phyloP scores from a whole-genome alignment of 2,113 vertebrate species.

The Calidris pygmaea region DNA sequence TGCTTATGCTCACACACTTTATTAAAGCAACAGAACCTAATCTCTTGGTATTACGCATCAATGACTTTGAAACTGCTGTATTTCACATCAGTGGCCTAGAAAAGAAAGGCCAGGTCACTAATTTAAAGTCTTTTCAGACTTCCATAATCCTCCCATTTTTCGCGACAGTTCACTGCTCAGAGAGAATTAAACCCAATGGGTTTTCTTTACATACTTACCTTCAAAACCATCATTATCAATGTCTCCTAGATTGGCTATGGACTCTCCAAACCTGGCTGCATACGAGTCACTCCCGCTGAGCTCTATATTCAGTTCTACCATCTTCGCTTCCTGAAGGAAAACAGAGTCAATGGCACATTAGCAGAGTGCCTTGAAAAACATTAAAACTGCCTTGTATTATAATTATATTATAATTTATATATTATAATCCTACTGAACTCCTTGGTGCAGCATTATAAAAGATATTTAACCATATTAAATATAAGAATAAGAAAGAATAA shows the following conservation, averaged over 20 bases:
- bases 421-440: neutral
- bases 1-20: neutral
- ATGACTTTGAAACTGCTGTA: neutral
- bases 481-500: neutral
- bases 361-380: neutral
- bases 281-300: constrained; percentile 85
- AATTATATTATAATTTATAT: no score
- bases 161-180: neutral
- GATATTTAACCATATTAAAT: neutral
- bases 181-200: neutral
- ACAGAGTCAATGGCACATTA: neutral
- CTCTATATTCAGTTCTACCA: constrained; percentile 81
- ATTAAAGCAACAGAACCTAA: neutral
- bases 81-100: neutral
- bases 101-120: neutral
- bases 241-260: constrained; percentile 90
- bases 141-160: neutral
- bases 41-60: neutral
- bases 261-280: constrained; percentile 91
- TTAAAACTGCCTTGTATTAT: neutral
- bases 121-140: neutral
- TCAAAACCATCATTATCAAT: constrained; percentile 92
- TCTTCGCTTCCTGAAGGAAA: constrained; percentile 73
- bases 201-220: constrained; percentile 74
- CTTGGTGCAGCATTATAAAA: neutral